A percentile compares a stretch with the other conserved stretches of the same genome.
Evolutionary conservation across 1,140 invertebrate genomes (phyloP).

Genomic region (Galleria mellonella): DNA sequence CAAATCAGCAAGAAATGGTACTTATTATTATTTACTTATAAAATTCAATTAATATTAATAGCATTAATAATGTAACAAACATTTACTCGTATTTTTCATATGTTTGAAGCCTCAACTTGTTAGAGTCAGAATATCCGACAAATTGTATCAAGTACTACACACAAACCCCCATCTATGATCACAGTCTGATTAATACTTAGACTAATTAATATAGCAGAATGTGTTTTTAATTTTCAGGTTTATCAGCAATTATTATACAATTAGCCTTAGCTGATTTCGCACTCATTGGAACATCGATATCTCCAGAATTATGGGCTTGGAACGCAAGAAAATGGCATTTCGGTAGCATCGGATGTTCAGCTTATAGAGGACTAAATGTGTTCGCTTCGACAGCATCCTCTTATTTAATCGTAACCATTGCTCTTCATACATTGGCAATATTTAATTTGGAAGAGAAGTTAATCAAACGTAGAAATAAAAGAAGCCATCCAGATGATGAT

Average conservation of each 20-base stretch:
- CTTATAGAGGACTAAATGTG: constrained; percentile 69
- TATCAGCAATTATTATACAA: constrained; percentile 70
- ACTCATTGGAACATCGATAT: constrained; percentile 51
- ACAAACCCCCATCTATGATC: too few relatives aligned
- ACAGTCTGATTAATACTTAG: too few relatives aligned
- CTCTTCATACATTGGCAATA: constrained; percentile 73
- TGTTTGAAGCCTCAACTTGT: too few relatives aligned
- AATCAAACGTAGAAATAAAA: constrained; percentile 37
- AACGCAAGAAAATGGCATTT: constrained; percentile 69
- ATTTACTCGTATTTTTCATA: too few relatives aligned
- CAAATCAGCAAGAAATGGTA: constrained; percentile 51
- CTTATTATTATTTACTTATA: too few relatives aligned
- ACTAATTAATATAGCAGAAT: too few relatives aligned
- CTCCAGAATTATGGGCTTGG: constrained; percentile 67
- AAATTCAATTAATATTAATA: too few relatives aligned
- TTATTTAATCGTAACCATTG: constrained; percentile 71
- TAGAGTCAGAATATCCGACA: too few relatives aligned
- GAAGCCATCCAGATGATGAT: constrained; percentile 59
- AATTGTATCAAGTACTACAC: too few relatives aligned
- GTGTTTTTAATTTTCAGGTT: constrained; percentile 51
- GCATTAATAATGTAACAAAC: too few relatives aligned
- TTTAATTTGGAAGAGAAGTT: constrained; percentile 65
- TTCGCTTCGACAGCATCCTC: constrained; percentile 69
- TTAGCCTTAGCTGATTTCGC: constrained; percentile 66
- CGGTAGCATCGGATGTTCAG: constrained; percentile 54